Evolutionary conservation across 2,888 invertebrate species (phyloP), one percentile per base, ranked within the genome.

Genomic region (Synergus itoensis): DNA sequence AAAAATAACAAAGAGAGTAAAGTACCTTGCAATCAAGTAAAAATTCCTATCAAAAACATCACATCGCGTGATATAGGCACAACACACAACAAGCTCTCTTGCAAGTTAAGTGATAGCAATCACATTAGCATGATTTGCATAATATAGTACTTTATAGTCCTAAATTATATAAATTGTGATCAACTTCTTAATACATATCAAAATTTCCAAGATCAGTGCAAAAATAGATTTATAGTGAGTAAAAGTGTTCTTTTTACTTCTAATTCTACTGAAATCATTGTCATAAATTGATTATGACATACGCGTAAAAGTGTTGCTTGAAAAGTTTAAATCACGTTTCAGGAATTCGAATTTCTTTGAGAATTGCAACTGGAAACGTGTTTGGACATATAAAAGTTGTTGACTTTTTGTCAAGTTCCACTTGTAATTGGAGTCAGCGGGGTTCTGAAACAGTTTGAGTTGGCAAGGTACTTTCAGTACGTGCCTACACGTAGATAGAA

Each of bases 401-500:
- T 0, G 53, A 1, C 8, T 60, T 21, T 60, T 4, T 18, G 21
- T 21, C 18, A 36, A 73, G n/a, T 53, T 21, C 28, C 11, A 73
- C 28, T 73, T n/a, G 48, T 60, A 69, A 69, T 69, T 69, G 53
- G 73, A 73, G 28, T 28, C 8, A 48, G 21, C 16, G 8, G n/a
- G 73, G 53, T 36, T 53, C 73, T 73, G n/a, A 16, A 28, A 36
- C 73, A 53, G 53, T 53, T 73, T 73, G 28, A 73, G 53, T 73
- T 73, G 28, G 48, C 48, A 53, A 73, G 36, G 73, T 36, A 36
- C 53, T 11, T 73, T 73, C 16, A n/a, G 53, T 36, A 53, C 73
- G 53, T 53, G 73, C 53, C 53, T 73, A 53, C 73, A 73, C 73
- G 53, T 73, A 48, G 53, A 11, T n/a, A 53, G 53, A 73, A 73